These are phyloP conservation scores for Paracyclopina nana DNA, from an alignment of 1,140 invertebrate genomes.

Conservation along the genomic window DNA sequence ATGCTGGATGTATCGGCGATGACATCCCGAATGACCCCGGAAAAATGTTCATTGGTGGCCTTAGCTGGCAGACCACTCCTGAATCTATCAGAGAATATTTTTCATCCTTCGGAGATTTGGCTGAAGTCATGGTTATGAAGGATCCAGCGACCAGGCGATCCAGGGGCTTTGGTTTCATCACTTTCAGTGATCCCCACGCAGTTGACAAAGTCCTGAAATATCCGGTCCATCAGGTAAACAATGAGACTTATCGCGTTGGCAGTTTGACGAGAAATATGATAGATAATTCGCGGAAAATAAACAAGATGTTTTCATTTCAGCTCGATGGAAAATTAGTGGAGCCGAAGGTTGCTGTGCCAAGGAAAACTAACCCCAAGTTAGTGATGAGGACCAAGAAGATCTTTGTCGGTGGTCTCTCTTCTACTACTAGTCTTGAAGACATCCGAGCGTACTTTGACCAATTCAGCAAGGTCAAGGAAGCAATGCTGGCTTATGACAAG, in stretches of 20 bases:
- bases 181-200: conserved; percentile 74
- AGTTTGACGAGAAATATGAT: too few species aligned
- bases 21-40: conserved; percentile 32
- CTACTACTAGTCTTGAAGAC: conserved; percentile 29
- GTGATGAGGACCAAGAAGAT: conserved; percentile 28
- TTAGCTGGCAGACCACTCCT: conserved; percentile 98
- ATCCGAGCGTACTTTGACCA: conserved; percentile 29
- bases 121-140: conserved; percentile 99
- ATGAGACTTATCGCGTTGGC: too few species aligned
- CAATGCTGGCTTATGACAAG: conserved; percentile 30
- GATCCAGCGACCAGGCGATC: conserved; percentile 82
- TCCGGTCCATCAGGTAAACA: too few species aligned
- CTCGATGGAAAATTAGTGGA: conserved; percentile 16
- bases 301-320: too few species aligned
- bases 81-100: conserved; percentile 73
- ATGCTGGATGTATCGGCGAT: background rate
- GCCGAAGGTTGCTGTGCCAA: conserved; percentile 13
- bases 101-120: conserved; percentile 93
- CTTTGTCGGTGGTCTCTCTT: conserved; percentile 30
- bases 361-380: conserved; percentile 17
- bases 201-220: conserved; percentile 88
- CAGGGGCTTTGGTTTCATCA: conserved; percentile 95
- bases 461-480: conserved; percentile 30
- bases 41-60: conserved; percentile 99
- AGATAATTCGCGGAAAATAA: too few species aligned